Percentiles rank a stretch among this genome's conserved stretches.
phyloP scores from a whole-genome alignment of 2,113 vertebrate species.

The Callaeas wilsoni region DNA sequence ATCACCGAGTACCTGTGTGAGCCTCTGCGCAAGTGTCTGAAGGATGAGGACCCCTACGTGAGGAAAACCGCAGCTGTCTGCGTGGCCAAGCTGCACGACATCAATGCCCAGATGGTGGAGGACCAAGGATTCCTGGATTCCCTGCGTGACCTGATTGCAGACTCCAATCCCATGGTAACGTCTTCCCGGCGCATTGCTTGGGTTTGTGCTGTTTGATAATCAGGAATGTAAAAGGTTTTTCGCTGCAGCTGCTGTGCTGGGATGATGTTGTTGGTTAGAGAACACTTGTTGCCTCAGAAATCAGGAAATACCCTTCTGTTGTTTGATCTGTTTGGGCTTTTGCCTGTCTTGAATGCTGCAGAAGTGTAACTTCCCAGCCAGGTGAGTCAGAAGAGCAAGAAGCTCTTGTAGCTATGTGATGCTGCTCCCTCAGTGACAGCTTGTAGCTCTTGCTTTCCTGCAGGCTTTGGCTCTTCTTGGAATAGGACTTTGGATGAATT shows the following conservation, averaged over 20 bases:
- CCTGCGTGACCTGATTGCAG: constrained; percentile 93
- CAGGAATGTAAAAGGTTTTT: background rate
- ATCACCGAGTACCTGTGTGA: constrained; percentile 98
- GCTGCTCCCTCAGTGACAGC: background rate
- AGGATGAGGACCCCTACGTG: constrained; percentile 97
- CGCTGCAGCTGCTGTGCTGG: background rate
- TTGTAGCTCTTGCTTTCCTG: background rate
- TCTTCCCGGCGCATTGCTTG: rapidly evolving
- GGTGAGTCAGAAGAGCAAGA: background rate
- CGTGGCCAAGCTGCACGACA: constrained; percentile 97
- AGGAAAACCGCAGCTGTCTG: constrained; percentile 97
- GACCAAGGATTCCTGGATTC: constrained; percentile 98
- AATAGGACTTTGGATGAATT: background rate
- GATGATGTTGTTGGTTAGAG: background rate
- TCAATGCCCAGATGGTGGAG: constrained; percentile 99
- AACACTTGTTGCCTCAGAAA: background rate
- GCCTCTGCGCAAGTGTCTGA: constrained; percentile 95
- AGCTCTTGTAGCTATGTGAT: background rate
- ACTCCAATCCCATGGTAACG: constrained; percentile 96
- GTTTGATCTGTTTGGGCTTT: background rate
- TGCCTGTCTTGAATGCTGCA: background rate
- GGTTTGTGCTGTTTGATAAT: background rate
- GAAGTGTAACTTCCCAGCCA: background rate
- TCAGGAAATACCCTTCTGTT: background rate
- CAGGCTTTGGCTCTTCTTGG: background rate